These are phyloP conservation scores for Brachyhypopomus gauderio DNA, from an alignment of 2,113 vertebrate species.

Conservation along the genomic window DNA sequence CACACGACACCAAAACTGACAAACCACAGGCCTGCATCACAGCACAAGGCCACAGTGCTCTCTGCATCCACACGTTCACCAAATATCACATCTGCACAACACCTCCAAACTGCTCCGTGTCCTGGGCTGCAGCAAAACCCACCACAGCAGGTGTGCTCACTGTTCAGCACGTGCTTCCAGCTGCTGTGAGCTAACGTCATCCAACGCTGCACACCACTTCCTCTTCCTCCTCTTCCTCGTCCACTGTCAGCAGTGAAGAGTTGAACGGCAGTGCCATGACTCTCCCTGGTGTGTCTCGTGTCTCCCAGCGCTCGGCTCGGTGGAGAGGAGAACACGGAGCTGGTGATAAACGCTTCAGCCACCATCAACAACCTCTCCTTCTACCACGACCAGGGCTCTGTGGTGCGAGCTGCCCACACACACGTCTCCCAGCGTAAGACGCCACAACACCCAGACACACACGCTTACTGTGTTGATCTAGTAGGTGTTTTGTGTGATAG, in stretches of 20 bases:
- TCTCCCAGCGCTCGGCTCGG: constrained; percentile 79
- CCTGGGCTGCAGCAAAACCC: background rate
- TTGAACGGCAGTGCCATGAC: background rate
- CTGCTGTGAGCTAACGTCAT: too few species aligned
- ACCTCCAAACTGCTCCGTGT: background rate
- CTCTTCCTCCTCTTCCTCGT: too few species aligned
- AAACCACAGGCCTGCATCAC: constrained; percentile 36
- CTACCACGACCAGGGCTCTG: constrained; percentile 80
- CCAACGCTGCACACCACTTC: too few species aligned
- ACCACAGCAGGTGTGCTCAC: background rate
- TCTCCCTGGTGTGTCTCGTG: too few species aligned
- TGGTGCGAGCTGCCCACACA: constrained; percentile 73
- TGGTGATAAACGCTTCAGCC: constrained; percentile 83
- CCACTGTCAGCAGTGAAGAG: too few species aligned
- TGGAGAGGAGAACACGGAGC: constrained; percentile 83
- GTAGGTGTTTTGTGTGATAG: constrained; percentile 2
- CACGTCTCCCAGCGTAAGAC: constrained; percentile 83
- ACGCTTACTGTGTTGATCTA: constrained; percentile 10
- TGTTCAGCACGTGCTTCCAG: background rate
- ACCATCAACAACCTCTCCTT: constrained; percentile 93
- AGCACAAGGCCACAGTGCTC: constrained; percentile 11
- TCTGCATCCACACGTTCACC: constrained; percentile 17
- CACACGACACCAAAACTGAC: constrained; percentile 44
- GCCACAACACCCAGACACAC: constrained; percentile 32
- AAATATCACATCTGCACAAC: constrained; percentile 16